Percentiles rank a stretch among this genome's conserved stretches.
Conservation (phyloP, 2,113 vertebrate species). For the Myrmophylax atrothorax region DNA sequence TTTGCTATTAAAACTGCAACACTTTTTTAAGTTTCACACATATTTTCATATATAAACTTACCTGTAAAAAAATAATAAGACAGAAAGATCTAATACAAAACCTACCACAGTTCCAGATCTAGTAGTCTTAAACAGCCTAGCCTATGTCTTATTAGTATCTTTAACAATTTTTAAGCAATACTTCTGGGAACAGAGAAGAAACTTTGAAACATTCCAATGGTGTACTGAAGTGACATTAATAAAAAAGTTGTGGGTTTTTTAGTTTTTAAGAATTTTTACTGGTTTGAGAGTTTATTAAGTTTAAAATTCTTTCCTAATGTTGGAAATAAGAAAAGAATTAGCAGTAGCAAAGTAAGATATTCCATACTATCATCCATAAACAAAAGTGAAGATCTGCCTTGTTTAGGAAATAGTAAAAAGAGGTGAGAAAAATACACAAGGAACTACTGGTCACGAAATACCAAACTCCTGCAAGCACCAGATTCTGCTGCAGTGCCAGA, state of each 20-base stretch:
- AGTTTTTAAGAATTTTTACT: background rate
- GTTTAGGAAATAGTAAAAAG: background rate
- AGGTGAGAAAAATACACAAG: background rate
- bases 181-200: background rate
- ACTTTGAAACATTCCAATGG: background rate
- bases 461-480: background rate
- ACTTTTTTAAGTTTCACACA: background rate
- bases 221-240: background rate
- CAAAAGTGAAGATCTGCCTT: background rate
- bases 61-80: background rate
- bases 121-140: background rate
- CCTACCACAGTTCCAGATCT: background rate
- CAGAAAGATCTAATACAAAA: background rate
- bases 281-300: background rate
- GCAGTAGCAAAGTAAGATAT: background rate
- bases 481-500: background rate
- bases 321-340: background rate
- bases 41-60: background rate
- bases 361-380: background rate
- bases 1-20: background rate
- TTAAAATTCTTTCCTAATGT: background rate
- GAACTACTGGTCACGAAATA: background rate
- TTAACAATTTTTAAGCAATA: background rate
- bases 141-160: background rate
- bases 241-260: background rate